Conservation (phyloP, 2,113 vertebrate species). For the Pantherophis guttatus region DNA sequence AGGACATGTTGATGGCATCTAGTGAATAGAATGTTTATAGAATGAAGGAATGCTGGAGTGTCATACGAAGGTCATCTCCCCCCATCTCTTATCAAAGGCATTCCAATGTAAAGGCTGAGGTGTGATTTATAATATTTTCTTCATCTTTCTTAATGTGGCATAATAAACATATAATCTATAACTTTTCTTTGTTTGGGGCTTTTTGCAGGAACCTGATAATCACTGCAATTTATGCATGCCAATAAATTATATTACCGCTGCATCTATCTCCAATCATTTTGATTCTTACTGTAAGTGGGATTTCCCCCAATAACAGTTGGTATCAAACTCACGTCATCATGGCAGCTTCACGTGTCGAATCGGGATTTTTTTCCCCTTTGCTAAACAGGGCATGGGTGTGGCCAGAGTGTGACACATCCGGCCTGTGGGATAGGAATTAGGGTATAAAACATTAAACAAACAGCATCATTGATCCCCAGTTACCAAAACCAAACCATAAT, state of each 20-base stretch:
- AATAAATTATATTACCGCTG: neutral
- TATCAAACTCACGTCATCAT: too few relatives aligned
- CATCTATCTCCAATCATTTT: neutral
- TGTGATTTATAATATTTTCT: neutral
- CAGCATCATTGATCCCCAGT: neutral
- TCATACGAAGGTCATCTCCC: neutral
- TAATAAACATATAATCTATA: neutral
- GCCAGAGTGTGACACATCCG: too few relatives aligned
- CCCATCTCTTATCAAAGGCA: neutral
- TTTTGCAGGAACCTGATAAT: neutral
- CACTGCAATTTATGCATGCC: neutral
- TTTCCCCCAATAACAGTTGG: neutral
- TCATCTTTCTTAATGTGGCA: neutral
- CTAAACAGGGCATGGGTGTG: too few relatives aligned
- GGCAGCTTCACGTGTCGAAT: too few relatives aligned
- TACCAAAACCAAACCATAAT: neutral
- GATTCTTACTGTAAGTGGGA: neutral
- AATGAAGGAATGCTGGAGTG: neutral
- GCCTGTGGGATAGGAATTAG: neutral
- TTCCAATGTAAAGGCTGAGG: neutral
- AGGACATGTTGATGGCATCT: neutral
- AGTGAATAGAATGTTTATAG: neutral
- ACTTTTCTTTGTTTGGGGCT: neutral
- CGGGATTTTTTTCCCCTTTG: too few relatives aligned
- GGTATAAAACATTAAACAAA: neutral